Base-by-base conservation (phyloP, 2,888 invertebrate species). In the Adineta ricciae region DNA sequence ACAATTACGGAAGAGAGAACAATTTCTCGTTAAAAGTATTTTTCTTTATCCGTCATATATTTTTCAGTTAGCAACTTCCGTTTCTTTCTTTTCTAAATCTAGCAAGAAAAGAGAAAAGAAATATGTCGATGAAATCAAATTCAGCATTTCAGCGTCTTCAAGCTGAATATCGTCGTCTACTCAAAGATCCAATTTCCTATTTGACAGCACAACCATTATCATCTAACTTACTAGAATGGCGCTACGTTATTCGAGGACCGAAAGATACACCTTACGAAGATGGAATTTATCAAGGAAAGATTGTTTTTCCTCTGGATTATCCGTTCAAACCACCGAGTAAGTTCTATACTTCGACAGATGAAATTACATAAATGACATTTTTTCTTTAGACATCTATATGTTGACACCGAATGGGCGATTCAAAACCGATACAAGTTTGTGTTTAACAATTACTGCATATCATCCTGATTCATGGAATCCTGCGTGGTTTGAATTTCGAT, bases 401-500 rank as follows among this genome's bases (percentile, higher is more conserved):
- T 94, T 95, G 86, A 99, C 99, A n/a, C 99, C 99, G 14, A 98
- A 96, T 91, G 99, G 99, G 85, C 90, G 93, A 88, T 93, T 91
- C 88, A 90, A 90, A 87, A 89, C 89, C 84, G 90, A 91, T 87
- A 90, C 89, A 86, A 89, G 92, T 86, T 88, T 99, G 87, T 99
- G 99, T 91, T 93, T 99, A 87, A 97, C 97, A 88, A 99, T 94
- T 88, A 94, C 94, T 86, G 96, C 97, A 91, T 97, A 95, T 90
- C 97, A 97, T 91, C 96, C 96, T 0, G 98, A 99, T 90, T 96
- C 97, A 5, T 99, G 99, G 99, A 99, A 99, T 91, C 99, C 99
- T n/a, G 96, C 97, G 1, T 99, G 98, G 98, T n/a, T n/a, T n/a
- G n/a, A n/a, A n/a, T n/a, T n/a, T n/a, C n/a, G n/a, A n/a, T n/a